Base-by-base conservation (phyloP, 2,888 invertebrate genomes). In the Emmelina monodactyla region DNA sequence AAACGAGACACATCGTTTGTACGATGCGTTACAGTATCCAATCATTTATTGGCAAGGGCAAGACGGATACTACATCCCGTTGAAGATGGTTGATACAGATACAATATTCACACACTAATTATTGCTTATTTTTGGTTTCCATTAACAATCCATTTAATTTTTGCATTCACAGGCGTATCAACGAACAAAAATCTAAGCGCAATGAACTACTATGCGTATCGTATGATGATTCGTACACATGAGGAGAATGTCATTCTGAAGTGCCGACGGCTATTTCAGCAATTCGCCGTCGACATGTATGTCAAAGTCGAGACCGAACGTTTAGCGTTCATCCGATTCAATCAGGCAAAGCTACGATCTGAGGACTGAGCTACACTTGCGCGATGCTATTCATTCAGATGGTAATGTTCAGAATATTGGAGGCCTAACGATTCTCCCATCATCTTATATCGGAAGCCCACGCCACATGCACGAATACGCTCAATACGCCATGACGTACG, bases 51-150 rank as follows among this genome's bases (percentile, higher is more conserved):
- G 41, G 42, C 41, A 42, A 38, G 42, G 42, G 35, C 35, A 42
- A 42, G 39, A 44, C 33, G 41, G 42, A 40, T 45, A 45, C 40
- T 33, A 43, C 35, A 37, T 44, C 35, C 43, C 35, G 33, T 34
- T 39, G 34, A 43, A 40, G 32, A 38, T 39, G 43, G 38, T 38
- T 28, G 37, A 43, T 41, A 39, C 41, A 37, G 39, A 40, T 43
- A 41, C 40, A 45, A 50, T 85, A 82, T 47, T 58, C 55, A n/a
- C 73, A 19, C 5, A 19, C 19, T 19, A 19, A 19, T 19, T 19
- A 19, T 19, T 19, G 19, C 19, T 19, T 42, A 41, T 40, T 40
- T 41, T 43, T 45, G 45, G 39, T 41, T 41, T 43, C 40, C 39
- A 43, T 43, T 41, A 45, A 43, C 40, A 44, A 39, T 44, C 38